Conservation (phyloP, 2,888 invertebrate species). For the Trileptium ribeirensis region DNA sequence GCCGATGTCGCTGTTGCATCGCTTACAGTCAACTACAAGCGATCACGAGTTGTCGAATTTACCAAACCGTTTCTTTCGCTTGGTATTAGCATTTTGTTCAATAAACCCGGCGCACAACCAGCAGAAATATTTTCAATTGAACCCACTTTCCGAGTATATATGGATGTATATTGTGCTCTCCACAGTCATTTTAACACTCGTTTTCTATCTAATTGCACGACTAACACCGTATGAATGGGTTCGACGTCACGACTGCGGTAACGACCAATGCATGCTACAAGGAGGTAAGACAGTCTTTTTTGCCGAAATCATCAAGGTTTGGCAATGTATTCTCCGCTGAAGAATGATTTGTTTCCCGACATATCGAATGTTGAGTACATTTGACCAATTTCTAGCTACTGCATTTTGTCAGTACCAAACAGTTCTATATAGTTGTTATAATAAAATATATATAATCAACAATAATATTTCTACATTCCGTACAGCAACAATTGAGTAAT, state of each 20-base stretch:
- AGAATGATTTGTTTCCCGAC: too few relatives aligned
- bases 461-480: too few relatives aligned
- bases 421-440: too few relatives aligned
- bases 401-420: too few relatives aligned
- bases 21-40: conserved; percentile 89
- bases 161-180: conserved; percentile 97
- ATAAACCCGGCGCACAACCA: conserved; percentile 75
- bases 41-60: conserved; percentile 65
- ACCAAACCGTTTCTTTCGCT: conserved; percentile 58
- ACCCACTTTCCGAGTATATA: conserved; percentile 82
- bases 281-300: too few relatives aligned
- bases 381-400: too few relatives aligned
- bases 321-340: too few relatives aligned
- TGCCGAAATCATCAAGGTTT: too few relatives aligned
- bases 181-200: conserved; percentile 57
- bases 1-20: conserved; percentile 94
- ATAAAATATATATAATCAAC: too few relatives aligned
- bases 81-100: conserved; percentile 60
- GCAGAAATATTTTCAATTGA: conserved; percentile 91
- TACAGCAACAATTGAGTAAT: too few relatives aligned
- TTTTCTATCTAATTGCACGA: conserved; percentile 56
- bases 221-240: conserved; percentile 57
- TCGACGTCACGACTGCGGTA: not conserved
- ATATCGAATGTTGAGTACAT: too few relatives aligned
- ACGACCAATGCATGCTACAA: not conserved